Base-by-base conservation (phyloP, 2,113 vertebrate genomes). In the Myotis yumanensis region DNA sequence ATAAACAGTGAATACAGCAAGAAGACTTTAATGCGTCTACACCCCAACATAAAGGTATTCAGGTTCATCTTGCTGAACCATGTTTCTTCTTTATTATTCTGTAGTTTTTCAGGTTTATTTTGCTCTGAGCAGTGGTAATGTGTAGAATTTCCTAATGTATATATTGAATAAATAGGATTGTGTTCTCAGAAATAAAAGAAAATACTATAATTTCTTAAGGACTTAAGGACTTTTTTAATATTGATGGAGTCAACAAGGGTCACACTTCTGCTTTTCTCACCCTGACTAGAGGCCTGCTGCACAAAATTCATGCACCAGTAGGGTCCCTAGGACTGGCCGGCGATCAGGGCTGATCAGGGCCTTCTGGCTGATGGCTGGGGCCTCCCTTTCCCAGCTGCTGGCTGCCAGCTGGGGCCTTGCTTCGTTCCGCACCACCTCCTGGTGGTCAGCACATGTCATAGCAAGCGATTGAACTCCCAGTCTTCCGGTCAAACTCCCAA, bases 1-100 rank as follows among this genome's bases (percentile, higher is more conserved):
- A 99, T 99, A 98, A 99, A 99, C 97, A 99, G 99, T 1, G 99
- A 98, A 48, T 99, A 99, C 91, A 99, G 99, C 98, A 99, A 99
- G 98, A 96, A 98, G 87, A 99, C 99, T 0, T 98, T 99, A 54
- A 96, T 98, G 96, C 98, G 66, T 32, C 98, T 99, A 0, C 99
- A 99, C 97, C 99, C 99, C 80, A 99, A 99, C 97, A 98, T 99
- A 94, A 99, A 99, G 99, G 99, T 99, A 98, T 59, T 1, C 5
- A 2, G 0, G 4, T 0, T 20, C 18, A 2, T 35, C 59, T 40
- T 17, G 4, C 16, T 59, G 40, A 81, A 43, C 40, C 22, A 0
- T 7, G 40, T 23, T 69, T 75, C 11, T 59, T 81, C 20, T 72
- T 15, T 43, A 4, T 32, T 40, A 43, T 69, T 89, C 71, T 76